Evolutionary conservation across 2,113 vertebrate genomes (phyloP), one percentile per base, ranked within the genome.

Genomic region (Pterocles orientalis): DNA sequence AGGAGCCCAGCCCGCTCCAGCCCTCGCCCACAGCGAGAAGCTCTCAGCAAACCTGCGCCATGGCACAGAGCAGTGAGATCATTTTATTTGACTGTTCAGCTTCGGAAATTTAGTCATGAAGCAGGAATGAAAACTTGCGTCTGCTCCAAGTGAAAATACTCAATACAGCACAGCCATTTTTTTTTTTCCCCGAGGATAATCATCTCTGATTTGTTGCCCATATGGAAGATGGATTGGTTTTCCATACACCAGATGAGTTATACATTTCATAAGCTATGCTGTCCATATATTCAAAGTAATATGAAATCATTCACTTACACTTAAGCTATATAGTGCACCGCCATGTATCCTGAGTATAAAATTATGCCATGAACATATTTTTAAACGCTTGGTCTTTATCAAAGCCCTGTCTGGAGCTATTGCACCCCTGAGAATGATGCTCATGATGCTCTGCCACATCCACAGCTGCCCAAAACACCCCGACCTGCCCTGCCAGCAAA

Each of bases 21-120:
- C 90, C 41, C 65, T 61, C 8, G 48, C 4, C 2, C 20, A 28
- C n/a, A 60, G 51, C 58, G 9, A 68, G 56, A 18, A 79, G 70
- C 86, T 54, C 75, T 14, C 80, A 57, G 85, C 85, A 79, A 61
- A 60, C 80, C 83, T 54, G 61, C 39, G 72, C 68, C 73, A n/a
- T 13, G 69, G 92, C 90, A 81, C 86, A 54, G 17, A 29, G 54
- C 85, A 66, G 41, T 92, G 90, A 96, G 94, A 90, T 96, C 88
- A 94, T 92, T 89, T 70, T 14, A 26, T 94, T 73, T 84, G 91
- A 82, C 81, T 86, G 80, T 61, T 96, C 70, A 80, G 88, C 90
- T 93, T 88, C 50, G 96, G 93, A 97, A 96, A 95, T 96, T 76
- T 41, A 93, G 90, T 97, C 96, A 94, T 89, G 90, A 76, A 48